These are phyloP conservation scores for Gallinago paraguaiae DNA, from an alignment of 2,113 vertebrate genomes.

Conservation along the genomic window DNA sequence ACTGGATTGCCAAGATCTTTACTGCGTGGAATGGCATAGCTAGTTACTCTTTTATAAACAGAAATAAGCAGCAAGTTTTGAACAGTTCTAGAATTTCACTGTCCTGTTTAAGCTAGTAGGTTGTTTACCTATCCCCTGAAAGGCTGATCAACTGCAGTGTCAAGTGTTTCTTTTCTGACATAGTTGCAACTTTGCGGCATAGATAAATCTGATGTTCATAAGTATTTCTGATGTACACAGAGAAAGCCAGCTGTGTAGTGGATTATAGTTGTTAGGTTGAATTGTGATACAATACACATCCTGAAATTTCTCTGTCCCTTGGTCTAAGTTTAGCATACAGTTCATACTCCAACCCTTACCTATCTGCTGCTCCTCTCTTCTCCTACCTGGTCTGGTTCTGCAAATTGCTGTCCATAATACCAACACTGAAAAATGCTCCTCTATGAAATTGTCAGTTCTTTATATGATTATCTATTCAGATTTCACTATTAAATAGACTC, in stretches of 20 bases:
- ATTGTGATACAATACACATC: background rate
- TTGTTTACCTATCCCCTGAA: background rate
- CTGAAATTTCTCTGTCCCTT: background rate
- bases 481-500: background rate
- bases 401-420: background rate
- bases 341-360: background rate
- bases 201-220: background rate
- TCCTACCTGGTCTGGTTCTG: background rate
- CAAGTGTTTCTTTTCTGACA: background rate
- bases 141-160: background rate
- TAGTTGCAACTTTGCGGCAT: background rate
- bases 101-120: background rate
- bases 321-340: background rate
- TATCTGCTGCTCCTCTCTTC: background rate
- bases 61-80: background rate
- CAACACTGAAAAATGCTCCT: background rate
- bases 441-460: background rate
- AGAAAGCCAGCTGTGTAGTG: background rate
- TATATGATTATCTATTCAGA: background rate
- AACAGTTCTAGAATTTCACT: background rate
- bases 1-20: background rate
- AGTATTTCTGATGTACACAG: background rate
- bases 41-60: background rate
- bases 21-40: background rate
- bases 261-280: background rate